Base-by-base conservation (phyloP, 2,797 vertebrate species). In the Epinephelus malabaricus region DNA sequence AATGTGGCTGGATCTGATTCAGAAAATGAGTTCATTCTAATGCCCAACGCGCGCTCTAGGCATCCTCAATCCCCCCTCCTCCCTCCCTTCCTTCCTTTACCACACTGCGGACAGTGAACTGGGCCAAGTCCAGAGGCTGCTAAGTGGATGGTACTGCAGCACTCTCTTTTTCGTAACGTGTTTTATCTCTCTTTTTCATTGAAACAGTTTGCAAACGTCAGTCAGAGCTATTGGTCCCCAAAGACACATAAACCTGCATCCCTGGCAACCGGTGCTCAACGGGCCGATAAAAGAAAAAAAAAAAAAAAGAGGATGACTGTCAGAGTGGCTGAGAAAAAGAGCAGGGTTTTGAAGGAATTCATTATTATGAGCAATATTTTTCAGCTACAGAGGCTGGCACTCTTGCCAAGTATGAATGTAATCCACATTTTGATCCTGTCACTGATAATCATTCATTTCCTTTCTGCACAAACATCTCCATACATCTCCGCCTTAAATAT, bases 91-190 rank as follows among this genome's bases (percentile, higher is more conserved):
- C 13, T 14, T 30, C 55, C 67, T 51, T 69, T 64, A 55, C 47
- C 70, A 78, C 86, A 89, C 83, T 89, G 86, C 86, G 67, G 90
- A 90, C 85, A 83, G 86, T 80, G 86, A 90, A 85, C 78, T 91
- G 88, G 91, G 92, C 90, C 90, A 84, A 80, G 78, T 91, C 91
- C 86, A 92, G 90, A 89, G 81, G 86, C 93, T 88, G 85, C 86
- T 95, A 91, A 95, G 92, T 94, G 91, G 91, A 89, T 91, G 79
- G 77, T 67, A 69, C 90, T 92, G 92, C 93, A 91, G 91, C 88
- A 86, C 89, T 87, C 88, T 82, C 50, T 58, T 72, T 84, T 90
- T 87, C 80, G 64, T 83, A 60, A 81, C 81, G 86, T 77, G 80
- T 89, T 92, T 92, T 82, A 93, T 91, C 84, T 90, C 60, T 69